Evolutionary conservation across 2,888 invertebrate species (phyloP).

Genomic region (Halictus quadricinctus): DNA sequence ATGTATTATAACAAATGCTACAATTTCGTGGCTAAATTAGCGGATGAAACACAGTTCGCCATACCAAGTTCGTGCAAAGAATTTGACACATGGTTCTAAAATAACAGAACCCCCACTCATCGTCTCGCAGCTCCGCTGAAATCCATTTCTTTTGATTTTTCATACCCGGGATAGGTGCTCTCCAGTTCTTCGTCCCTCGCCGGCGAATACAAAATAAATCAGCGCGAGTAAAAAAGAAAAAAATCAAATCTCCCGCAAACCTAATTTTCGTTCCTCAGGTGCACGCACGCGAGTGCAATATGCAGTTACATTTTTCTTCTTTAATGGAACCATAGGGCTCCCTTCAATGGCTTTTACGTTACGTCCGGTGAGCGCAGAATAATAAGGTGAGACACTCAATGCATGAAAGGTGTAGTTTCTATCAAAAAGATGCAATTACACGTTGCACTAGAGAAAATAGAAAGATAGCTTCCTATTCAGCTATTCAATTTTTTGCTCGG

Average conservation of each 20-base stretch:
- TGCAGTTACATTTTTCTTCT: slow-evolving; percentile 15
- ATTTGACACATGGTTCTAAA: not conserved
- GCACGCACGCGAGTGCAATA: not conserved
- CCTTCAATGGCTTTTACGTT: not conserved
- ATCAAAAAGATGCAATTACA: slow-evolving; percentile 25
- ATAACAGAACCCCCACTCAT: not conserved
- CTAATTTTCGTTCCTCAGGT: not conserved
- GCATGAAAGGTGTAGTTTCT: slow-evolving; percentile 2
- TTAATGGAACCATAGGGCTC: not conserved
- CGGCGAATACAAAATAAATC: not conserved
- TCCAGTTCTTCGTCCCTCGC: not conserved
- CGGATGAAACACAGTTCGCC: not conserved
- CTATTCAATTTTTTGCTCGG: not conserved
- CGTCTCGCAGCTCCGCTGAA: not conserved
- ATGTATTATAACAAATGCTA: not conserved
- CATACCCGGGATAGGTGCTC: not conserved
- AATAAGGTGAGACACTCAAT: slow-evolving; percentile 15
- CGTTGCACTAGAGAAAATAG: slow-evolving; percentile 13
- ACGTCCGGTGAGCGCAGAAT: not conserved
- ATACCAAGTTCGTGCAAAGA: not conserved
- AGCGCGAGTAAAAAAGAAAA: not conserved
- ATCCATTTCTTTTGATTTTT: not conserved
- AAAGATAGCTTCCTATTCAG: not conserved
- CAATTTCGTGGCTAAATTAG: not conserved
- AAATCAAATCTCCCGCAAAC: not conserved